phyloP scores from a whole-genome alignment of 2,797 vertebrate species.

The Botia kubotai region DNA sequence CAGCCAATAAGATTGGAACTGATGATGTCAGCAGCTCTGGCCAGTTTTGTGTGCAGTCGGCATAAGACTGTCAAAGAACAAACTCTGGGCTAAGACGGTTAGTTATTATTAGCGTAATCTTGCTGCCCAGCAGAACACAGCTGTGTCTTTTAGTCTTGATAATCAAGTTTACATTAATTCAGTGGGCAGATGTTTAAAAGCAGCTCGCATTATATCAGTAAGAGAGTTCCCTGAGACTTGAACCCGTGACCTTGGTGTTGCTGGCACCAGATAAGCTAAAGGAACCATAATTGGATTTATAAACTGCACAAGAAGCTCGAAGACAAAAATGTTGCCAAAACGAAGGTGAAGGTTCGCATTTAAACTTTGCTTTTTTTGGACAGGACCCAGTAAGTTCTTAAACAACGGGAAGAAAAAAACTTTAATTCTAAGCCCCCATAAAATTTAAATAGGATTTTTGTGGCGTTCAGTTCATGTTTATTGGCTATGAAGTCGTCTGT shows the following conservation, averaged over 20 bases:
- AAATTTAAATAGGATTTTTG: not conserved
- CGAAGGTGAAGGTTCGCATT: constrained; percentile 19
- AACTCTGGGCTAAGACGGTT: not conserved
- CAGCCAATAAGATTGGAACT: not conserved
- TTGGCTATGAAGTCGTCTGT: not conserved
- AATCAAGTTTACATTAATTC: not conserved
- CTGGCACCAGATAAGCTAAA: not conserved
- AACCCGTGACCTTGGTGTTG: not conserved
- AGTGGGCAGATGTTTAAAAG: not conserved
- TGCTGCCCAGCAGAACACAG: not conserved
- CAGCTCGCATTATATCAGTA: not conserved
- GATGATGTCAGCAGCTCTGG: not conserved
- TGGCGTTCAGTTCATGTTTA: not conserved
- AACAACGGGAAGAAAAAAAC: not conserved
- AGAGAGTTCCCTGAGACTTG: not conserved
- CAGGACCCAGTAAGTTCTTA: not conserved
- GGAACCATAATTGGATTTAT: not conserved
- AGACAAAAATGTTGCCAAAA: constrained; percentile 5
- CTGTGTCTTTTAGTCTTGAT: not conserved
- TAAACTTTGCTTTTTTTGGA: constrained; percentile 15
- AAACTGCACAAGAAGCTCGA: constrained; percentile 7
- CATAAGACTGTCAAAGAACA: not conserved
- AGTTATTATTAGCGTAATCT: not conserved
- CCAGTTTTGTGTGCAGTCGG: not conserved
- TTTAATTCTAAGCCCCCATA: not conserved